Base-by-base conservation (phyloP, 2,113 vertebrate genomes). In the Oxyruncus cristatus region DNA sequence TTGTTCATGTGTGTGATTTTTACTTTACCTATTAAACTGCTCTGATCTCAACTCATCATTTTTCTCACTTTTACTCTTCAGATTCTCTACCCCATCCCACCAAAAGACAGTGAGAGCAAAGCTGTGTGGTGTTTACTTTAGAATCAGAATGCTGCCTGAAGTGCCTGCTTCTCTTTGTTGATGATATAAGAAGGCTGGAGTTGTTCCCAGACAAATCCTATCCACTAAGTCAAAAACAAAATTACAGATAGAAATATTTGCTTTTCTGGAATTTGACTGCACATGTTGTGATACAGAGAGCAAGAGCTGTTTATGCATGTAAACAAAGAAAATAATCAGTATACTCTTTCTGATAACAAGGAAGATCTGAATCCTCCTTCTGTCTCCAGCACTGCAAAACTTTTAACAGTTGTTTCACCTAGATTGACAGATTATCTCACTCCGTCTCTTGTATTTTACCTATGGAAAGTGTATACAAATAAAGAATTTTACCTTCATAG, bases 31-130 rank as follows among this genome's bases (percentile, higher is more conserved):
- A 1, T 14, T 15, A 55, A 47, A 44, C 17, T 39, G 1, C 20
- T 12, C 70, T 61, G 35, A 53, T 19, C 22, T 52, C 30, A 88
- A 12, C 11, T 7, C 17, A 47, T 0, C 0, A 42, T 2, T 47
- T 77, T 88, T 53, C n/a, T 70, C 22, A 20, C 8, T 65, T 88
- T 55, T 68, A 14, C 16, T 66, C 6, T 75, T 79, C 33, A 5
- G 2, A 13, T 73, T 93, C 7, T 61, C 9, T 59, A 2, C 16
- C 6, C 4, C 0, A 0, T 71, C 21, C 11, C 10, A 15, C 11
- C 1, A 9, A 8, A 7, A 4, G 3, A 21, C 13, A 84, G 17
- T 12, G 13, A 50, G 8, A 1, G 1, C 68, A 23, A 3, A 3
- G 5, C 20, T 52, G 5, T 22, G 14, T 14, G 30, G 5, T 39